These are phyloP conservation scores for Nephila pilipes DNA, from an alignment of 1,140 invertebrate species.

Conservation along the genomic window DNA sequence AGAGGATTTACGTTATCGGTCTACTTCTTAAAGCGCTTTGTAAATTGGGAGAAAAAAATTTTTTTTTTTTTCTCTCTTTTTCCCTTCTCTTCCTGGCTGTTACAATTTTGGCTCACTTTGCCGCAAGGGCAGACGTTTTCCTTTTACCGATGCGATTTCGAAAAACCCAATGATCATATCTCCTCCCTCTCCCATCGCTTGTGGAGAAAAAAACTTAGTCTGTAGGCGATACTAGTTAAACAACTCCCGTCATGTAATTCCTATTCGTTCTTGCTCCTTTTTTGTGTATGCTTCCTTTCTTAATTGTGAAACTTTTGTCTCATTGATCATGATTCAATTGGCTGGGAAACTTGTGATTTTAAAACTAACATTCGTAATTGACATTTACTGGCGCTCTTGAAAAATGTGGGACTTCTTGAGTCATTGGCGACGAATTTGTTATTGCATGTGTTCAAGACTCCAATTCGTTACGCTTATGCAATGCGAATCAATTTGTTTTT, in stretches of 20 bases:
- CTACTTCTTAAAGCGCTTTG: not conserved
- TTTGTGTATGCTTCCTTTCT: not conserved
- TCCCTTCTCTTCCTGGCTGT: not conserved
- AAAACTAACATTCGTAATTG: not conserved
- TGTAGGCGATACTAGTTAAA: not conserved
- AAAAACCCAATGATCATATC: not conserved
- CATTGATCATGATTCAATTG: not conserved
- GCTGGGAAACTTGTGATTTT: not conserved
- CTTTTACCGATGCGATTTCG: not conserved
- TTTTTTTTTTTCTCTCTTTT: not conserved
- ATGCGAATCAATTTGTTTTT: too few species aligned
- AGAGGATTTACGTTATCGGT: not conserved
- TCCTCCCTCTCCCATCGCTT: not conserved
- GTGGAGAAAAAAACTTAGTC: not conserved
- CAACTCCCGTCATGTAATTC: not conserved
- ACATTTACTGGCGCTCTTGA: not conserved
- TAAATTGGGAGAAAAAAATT: not conserved
- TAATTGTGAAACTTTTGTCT: not conserved
- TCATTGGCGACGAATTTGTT: not conserved
- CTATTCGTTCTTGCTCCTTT: not conserved
- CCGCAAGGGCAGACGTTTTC: constrained; percentile 19
- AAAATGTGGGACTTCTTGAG: not conserved
- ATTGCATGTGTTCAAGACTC: not conserved
- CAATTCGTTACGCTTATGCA: not conserved
- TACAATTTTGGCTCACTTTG: not conserved